Evolutionary conservation across 2,888 invertebrate species (phyloP).

Genomic region (Drymonia ruficornis): DNA sequence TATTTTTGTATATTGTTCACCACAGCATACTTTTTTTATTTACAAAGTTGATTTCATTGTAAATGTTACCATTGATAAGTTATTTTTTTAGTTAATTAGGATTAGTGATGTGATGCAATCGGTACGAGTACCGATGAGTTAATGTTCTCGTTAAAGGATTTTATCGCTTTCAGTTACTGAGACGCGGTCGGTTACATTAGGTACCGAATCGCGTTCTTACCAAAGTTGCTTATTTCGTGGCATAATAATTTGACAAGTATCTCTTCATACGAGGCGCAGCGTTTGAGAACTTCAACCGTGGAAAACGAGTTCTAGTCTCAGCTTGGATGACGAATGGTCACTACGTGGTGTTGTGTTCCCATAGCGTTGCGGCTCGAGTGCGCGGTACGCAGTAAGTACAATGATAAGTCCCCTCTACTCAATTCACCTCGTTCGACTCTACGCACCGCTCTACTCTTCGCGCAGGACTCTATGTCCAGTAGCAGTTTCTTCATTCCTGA

Average conservation of each 20-base stretch:
- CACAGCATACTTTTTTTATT: conserved; percentile 61
- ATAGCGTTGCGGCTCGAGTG: not conserved
- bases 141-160: conserved; percentile 2
- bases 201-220: not conserved
- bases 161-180: conserved; percentile 4
- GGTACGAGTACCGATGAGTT: conserved; percentile 25
- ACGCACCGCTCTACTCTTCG: conserved; percentile 10
- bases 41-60: conserved; percentile 74
- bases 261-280: conserved; percentile 4
- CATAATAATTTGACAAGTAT: conserved; percentile 5
- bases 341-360: too few species aligned
- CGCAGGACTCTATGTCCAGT: conserved; percentile 43
- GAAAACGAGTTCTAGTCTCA: not conserved
- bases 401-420: conserved; percentile 10
- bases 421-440: conserved; percentile 17
- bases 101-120: conserved; percentile 42
- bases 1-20: conserved; percentile 77
- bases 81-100: conserved; percentile 65
- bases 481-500: conserved; percentile 74
- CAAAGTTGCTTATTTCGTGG: not conserved
- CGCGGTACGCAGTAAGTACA: conserved; percentile 16
- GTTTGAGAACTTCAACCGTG: not conserved
- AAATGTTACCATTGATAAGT: conserved; percentile 83
- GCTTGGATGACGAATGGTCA: too few species aligned
- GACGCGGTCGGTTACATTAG: not conserved